Base-by-base conservation (phyloP, 92 coral and sea anemone genomes). In the Palythoa caribaeorum region DNA sequence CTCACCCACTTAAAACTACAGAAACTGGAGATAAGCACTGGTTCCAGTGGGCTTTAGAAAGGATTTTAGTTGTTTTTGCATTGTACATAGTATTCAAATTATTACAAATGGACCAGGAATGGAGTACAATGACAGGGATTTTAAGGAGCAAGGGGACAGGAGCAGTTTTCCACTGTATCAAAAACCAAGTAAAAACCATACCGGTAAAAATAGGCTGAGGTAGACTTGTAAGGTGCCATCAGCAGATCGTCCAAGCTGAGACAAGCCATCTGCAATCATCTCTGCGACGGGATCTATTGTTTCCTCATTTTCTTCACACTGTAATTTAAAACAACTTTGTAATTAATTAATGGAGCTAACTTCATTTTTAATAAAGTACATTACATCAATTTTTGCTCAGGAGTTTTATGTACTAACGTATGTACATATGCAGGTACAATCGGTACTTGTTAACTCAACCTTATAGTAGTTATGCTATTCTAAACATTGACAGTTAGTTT, bases 181-280 rank as follows among this genome's bases (percentile, higher is more conserved):
- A 9, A 28, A 75, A 44, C 50, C 50, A 44, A 44, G 50, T 44
- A 4, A 44, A 8, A 44, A 2, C 50, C 75, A 2, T 90, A 97
- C 99, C n/a, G 95, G 95, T 57, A 97, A 84, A 86, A 94, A 94
- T 19, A 97, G 84, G 73, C 94, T 91, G 11, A 97, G 98, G 79
- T 89, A 97, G 53, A 97, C 98, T 89, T 97, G 99, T 89, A 97
- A 80, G 0, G 97, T 93, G 21, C 99, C 99, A 92, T 97, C 99
- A 39, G 99, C 98, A 74, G 99, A 97, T 36, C 98, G 88, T 17
- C 99, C 99, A 55, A 97, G 94, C 87, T 95, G 98, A 6, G 99
- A 95, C 54, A 97, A 80, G 1, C 99, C 99, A 74, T 92, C 98
- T 38, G 99, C 99, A 70, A 97, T 95, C 96, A 92, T 90, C 21